phyloP scores from a whole-genome alignment of 2,888 invertebrate genomes.

The Zeuzera pyrina region DNA sequence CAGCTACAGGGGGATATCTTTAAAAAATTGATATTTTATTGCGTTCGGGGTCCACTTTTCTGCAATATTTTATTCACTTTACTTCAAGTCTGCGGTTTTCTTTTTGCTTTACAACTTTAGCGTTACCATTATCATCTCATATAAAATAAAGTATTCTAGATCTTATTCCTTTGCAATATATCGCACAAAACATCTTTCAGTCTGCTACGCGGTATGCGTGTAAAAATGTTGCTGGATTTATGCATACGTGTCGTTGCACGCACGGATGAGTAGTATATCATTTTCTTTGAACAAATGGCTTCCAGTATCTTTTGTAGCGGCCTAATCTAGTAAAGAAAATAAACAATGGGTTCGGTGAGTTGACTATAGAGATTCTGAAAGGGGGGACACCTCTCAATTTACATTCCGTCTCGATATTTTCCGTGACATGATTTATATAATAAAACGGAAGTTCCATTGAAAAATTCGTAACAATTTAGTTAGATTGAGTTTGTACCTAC shows the following conservation, averaged over 20 bases:
- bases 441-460: no score
- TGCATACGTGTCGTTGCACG: slow-evolving; percentile 48
- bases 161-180: slow-evolving; percentile 18
- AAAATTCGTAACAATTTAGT: no score
- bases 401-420: no score
- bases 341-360: slow-evolving; percentile 41
- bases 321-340: slow-evolving; percentile 57
- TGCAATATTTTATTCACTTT: slow-evolving; percentile 62
- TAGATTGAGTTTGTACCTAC: no score
- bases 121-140: not conserved
- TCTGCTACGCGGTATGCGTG: slow-evolving; percentile 1
- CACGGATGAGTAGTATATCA: slow-evolving; percentile 64
- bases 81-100: slow-evolving; percentile 36
- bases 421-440: no score
- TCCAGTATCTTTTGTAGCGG: slow-evolving; percentile 47
- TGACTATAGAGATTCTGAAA: slow-evolving; percentile 26
- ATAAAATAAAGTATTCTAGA: slow-evolving; percentile 12
- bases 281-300: slow-evolving; percentile 63
- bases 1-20: slow-evolving; percentile 36
- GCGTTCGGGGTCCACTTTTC: slow-evolving; percentile 58
- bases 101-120: not conserved
- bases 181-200: not conserved
- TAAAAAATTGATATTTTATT: slow-evolving; percentile 71
- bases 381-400: slow-evolving; percentile 28
- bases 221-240: slow-evolving; percentile 25